Base-by-base conservation (phyloP, 2,797 vertebrate species). In the Mormyrops attenuatus region DNA sequence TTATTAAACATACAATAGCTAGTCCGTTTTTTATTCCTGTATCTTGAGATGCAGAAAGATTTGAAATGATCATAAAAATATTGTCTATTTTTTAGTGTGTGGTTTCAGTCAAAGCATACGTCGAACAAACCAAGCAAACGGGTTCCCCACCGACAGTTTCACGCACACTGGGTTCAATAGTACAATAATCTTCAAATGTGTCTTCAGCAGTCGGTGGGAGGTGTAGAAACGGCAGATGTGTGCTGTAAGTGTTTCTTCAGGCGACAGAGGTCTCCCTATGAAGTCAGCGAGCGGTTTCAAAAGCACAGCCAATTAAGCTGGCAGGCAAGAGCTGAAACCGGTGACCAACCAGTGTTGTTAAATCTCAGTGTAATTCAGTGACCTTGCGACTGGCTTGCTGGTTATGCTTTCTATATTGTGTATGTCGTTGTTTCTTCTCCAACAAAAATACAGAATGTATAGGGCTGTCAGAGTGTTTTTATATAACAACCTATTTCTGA, bases 181-280 rank as follows among this genome's bases (percentile, higher is more conserved):
- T 38, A 41, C 69, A 77, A 6, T 77, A 41, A 77, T 73, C 34
- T 73, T 73, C 69, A 73, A 82, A 82, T 47, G 41, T 82, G 77
- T 47, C 41, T 44, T 82, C 22, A 41, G 77, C 77, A 82, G 41
- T 47, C 20, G 20, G 77, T 82, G 77, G 77, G 77, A 82, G 77
- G 38, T 44, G 77, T 34, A 9, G 20, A 47, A 82, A 82, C 20
- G 77, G 77, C 77, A 82, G 38, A 44, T 44, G 77, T 44, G 77
- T 82, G 77, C 38, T 82, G 77, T 82, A 82, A 47, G 41, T 82
- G 41, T 82, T 82, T 47, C 77, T 82, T 82, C 20, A 82, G 69
- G 69, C 34, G 13, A 38, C 69, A 6, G 69, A 41, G 77, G 77
- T 82, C 77, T 20, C 77, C 77, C 38, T 47, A 22, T 82, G 77